Base-by-base conservation (phyloP, 1,140 invertebrate genomes). In the Hormaphis cornu region DNA sequence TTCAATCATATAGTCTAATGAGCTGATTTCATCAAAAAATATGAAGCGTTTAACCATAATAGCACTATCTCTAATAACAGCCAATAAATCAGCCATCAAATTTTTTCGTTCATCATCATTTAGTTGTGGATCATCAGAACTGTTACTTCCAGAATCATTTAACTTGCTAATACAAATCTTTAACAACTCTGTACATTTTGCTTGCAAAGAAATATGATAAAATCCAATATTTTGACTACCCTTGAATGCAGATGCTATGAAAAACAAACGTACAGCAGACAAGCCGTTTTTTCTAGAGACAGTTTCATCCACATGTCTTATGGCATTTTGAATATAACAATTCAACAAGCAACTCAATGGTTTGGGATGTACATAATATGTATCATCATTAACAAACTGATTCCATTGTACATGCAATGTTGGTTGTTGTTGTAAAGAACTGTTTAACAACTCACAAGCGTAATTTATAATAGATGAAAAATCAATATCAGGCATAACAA, bases 191-290 rank as follows among this genome's bases (percentile, higher is more conserved):
- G 44, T 22, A 2, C 61, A 48, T 35, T 66, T 66, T 5, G 10
- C 50, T 6, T 50, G 44, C 24, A 66, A 20, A 16, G 0, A 35
- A 1, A 24, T 35, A 50, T 66, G 61, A 50, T 33, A 66, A 35
- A 66, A 66, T 48, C 61, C 61, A 66, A 35, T 66, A 66, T 66
- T 66, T 16, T 48, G 48, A 50, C 61, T 66, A 22, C 61, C 61
- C 16, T 50, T 66, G 14, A 66, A 66, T 33, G 42, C 33, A 35
- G 61, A 66, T 35, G 44, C 44, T 35, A 66, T 50, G 18, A 66
- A 33, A 66, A 66, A 66, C 35, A 66, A 66, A 33, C 61, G 61
- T 50, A 44, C 33, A 12, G 61, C 61, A 22, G 44, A 33, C 3
- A 66, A 66, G 3, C 40, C 44, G 35, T 66, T 48, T 50, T 66